Percentiles rank a stretch among this genome's conserved stretches.
Evolutionary conservation across 1,140 invertebrate species (phyloP).

Genomic region (Bombus impatiens): DNA sequence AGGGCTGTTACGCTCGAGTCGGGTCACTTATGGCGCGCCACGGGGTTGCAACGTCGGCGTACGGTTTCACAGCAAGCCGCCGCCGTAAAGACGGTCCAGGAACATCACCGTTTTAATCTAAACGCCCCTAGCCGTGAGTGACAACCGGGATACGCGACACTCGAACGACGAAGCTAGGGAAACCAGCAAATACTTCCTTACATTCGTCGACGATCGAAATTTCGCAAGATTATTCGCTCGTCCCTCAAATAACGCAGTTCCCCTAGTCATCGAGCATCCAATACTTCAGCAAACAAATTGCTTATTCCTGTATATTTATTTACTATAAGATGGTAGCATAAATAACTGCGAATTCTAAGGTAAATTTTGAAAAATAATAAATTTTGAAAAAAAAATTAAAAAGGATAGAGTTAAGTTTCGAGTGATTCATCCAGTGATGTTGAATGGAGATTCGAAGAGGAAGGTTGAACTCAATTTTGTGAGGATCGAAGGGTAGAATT

Average conservation of each 20-base stretch:
- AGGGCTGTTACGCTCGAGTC: constrained; percentile 47
- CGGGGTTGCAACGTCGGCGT: constrained; percentile 64
- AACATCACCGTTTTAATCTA: constrained; percentile 61
- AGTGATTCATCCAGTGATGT: too few species aligned
- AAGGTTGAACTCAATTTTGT: too few species aligned
- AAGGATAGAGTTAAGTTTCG: too few species aligned
- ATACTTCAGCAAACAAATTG: too few species aligned
- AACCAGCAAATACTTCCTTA: background rate
- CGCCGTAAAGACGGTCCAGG: constrained; percentile 50
- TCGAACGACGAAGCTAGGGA: background rate
- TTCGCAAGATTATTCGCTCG: background rate
- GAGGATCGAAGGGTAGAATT: too few species aligned
- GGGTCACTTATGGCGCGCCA: constrained; percentile 59
- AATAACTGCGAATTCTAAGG: too few species aligned
- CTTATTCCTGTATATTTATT: too few species aligned
- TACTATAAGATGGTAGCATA: too few species aligned
- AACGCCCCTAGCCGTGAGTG: constrained; percentile 54
- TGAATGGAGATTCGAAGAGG: too few species aligned
- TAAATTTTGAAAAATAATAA: too few species aligned
- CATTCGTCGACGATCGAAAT: background rate
- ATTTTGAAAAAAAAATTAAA: too few species aligned
- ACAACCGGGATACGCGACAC: constrained; percentile 50
- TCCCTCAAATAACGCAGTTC: too few species aligned
- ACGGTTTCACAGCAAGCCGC: constrained; percentile 69
- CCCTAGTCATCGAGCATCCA: background rate